Evolutionary conservation across 2,113 vertebrate genomes (phyloP).

Genomic region (Coturnix japonica): DNA sequence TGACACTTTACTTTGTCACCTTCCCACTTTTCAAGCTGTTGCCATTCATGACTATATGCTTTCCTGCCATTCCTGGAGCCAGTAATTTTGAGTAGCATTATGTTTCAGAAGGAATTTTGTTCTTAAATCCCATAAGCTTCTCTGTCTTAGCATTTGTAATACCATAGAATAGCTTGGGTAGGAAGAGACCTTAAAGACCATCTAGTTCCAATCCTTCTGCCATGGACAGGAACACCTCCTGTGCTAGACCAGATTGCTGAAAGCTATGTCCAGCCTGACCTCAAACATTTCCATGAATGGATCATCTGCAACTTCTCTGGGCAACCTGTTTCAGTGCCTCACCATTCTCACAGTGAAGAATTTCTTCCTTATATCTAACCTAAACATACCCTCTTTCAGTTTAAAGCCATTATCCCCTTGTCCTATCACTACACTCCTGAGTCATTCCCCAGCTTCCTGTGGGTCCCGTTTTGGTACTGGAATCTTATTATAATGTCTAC

Average conservation of each 20-base stretch:
- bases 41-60: constrained; percentile 16
- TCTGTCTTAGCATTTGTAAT: not conserved
- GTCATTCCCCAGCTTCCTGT: not conserved
- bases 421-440: not conserved
- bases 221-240: not conserved
- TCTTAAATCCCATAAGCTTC: not conserved
- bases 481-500: not conserved
- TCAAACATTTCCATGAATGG: not conserved
- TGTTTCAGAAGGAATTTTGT: not conserved
- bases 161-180: not conserved
- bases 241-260: not conserved
- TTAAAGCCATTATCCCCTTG: not conserved
- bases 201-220: not conserved
- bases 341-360: not conserved
- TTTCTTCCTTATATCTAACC: not conserved
- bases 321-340: not conserved
- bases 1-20: constrained; percentile 47
- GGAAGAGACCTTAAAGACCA: not conserved
- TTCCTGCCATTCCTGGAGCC: constrained; percentile 7
- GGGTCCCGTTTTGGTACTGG: not conserved
- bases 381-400: not conserved
- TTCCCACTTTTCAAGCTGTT: constrained; percentile 69
- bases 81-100: not conserved
- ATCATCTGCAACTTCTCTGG: not conserved
- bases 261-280: not conserved